A percentile compares a stretch with the other conserved stretches of the same genome.
Conservation (phyloP, 2,888 invertebrate genomes). For the Microdon myrmicae region DNA sequence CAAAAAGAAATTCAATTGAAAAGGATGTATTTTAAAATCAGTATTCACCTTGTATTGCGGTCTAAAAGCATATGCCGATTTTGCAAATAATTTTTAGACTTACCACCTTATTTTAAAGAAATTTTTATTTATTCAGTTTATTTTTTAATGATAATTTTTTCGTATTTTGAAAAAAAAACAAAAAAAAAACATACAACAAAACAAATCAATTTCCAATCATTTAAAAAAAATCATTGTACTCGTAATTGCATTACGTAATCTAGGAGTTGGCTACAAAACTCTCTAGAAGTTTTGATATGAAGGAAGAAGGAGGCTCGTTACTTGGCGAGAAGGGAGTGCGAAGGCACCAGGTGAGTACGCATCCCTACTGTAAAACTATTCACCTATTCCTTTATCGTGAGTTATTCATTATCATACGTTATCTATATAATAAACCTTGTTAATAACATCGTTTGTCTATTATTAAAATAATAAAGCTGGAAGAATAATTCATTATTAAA, state of each 20-base stretch:
- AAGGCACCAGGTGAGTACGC: conserved; percentile 70
- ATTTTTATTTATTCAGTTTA: conserved; percentile 24
- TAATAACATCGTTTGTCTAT: conserved; percentile 2
- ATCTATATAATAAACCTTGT: not conserved
- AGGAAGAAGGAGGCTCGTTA: conserved; percentile 81
- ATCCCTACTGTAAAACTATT: conserved; percentile 27
- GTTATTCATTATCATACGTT: not conserved
- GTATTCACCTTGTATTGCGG: conserved; percentile 24
- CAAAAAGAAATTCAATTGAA: too few species aligned
- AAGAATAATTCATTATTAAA: too few species aligned
- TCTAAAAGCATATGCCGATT: too few species aligned
- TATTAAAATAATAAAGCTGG: too few species aligned
- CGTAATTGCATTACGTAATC: conserved; percentile 58
- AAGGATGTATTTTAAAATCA: too few species aligned
- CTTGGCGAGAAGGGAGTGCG: conserved; percentile 76
- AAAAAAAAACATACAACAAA: conserved; percentile 52
- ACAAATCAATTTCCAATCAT: conserved; percentile 47
- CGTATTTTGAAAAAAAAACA: conserved; percentile 54
- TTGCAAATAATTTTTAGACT: too few species aligned
- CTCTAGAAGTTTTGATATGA: conserved; percentile 89
- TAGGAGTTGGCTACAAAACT: conserved; percentile 89
- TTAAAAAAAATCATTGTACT: conserved; percentile 45
- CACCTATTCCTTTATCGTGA: not conserved
- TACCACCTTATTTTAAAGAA: too few species aligned
- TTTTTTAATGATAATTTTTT: conserved; percentile 36